Percentiles rank a stretch among this genome's conserved stretches.
Conservation (phyloP, 2,113 vertebrate genomes). For the Chaetodon auriga region DNA sequence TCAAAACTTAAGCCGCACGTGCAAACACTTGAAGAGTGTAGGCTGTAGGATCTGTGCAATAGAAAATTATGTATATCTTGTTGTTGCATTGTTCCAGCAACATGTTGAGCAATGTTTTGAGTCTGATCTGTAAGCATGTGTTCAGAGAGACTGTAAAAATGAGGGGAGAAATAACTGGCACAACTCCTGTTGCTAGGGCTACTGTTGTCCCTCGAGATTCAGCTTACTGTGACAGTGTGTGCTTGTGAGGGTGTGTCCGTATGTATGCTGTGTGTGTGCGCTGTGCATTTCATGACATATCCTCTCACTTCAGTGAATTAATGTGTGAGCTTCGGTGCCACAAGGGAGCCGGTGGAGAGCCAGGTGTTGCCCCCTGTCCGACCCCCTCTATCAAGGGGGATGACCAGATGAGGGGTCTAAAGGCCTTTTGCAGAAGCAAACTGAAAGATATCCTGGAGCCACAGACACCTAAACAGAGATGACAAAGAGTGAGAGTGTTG, state of each 20-base stretch:
- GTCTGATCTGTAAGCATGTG: background rate
- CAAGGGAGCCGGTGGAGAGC: slow-evolving; percentile 49
- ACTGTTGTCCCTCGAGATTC: slow-evolving; percentile 41
- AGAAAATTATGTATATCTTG: background rate
- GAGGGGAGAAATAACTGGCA: slow-evolving; percentile 32
- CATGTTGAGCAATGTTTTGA: background rate
- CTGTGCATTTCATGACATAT: slow-evolving; percentile 41
- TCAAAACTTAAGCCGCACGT: background rate
- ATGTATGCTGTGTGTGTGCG: slow-evolving; percentile 18
- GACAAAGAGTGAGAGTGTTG: slow-evolving; percentile 38
- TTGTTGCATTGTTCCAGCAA: background rate
- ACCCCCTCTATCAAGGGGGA: slow-evolving; percentile 18
- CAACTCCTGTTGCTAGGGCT: slow-evolving; percentile 53
- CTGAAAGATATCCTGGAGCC: slow-evolving; percentile 20
- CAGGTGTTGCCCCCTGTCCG: slow-evolving; percentile 58
- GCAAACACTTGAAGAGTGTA: background rate
- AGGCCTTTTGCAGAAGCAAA: slow-evolving; percentile 10
- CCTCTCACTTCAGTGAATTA: slow-evolving; percentile 41
- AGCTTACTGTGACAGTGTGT: slow-evolving; percentile 5
- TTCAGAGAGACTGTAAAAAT: slow-evolving; percentile 5
- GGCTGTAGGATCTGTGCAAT: background rate
- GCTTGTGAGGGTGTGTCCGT: slow-evolving; percentile 14
- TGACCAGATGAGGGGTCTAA: slow-evolving; percentile 19
- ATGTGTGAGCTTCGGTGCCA: slow-evolving; percentile 38
- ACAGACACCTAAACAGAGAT: slow-evolving; percentile 24